Conservation (phyloP, 2,888 invertebrate genomes). For the Nephrotoma flavescens region DNA sequence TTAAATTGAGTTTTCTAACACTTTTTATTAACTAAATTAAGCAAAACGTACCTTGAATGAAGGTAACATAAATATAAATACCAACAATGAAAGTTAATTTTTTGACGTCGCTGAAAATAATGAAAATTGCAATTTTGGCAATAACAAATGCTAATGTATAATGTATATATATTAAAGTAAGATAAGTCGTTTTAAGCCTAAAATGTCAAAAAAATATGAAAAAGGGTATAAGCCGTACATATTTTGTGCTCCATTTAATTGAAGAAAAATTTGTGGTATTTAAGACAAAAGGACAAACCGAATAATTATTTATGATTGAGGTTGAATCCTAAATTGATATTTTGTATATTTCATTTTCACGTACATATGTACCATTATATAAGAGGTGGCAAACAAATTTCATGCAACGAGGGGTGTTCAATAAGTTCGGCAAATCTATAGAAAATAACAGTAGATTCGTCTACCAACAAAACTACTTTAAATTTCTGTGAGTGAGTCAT, state of each 20-base stretch:
- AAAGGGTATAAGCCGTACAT: background rate
- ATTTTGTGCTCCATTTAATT: background rate
- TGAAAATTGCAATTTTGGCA: no score
- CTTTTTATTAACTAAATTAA: no score
- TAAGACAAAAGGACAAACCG: background rate
- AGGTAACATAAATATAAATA: no score
- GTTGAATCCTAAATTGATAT: background rate
- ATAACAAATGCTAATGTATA: no score
- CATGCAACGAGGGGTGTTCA: background rate
- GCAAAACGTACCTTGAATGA: no score
- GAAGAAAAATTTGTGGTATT: background rate
- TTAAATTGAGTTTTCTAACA: no score
- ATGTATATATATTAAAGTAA: background rate
- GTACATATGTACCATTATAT: background rate
- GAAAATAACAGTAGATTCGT: no score
- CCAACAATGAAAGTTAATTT: no score
- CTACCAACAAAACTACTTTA: no score
- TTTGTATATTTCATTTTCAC: background rate
- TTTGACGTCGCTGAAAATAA: no score
- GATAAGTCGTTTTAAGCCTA: background rate
- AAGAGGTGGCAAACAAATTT: background rate
- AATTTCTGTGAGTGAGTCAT: no score
- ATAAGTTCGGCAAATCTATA: no score
- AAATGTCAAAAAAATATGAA: background rate
- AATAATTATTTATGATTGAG: background rate